Evolutionary conservation across 2,797 vertebrate genomes (phyloP).

Genomic region (Mus spretus): DNA sequence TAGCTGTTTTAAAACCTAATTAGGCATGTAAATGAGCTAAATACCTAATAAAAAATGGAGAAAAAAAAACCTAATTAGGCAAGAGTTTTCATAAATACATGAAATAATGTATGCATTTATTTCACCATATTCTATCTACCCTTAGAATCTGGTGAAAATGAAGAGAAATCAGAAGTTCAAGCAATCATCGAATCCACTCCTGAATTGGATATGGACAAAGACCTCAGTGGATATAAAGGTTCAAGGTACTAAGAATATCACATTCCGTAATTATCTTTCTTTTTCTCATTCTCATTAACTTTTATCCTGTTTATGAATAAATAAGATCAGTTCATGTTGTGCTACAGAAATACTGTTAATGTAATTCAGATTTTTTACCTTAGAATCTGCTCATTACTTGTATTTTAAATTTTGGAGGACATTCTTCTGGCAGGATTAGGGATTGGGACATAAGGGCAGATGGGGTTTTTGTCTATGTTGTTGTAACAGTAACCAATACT

Average conservation of each 20-base stretch:
- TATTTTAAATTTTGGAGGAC: not conserved
- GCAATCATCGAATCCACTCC: conserved; percentile 99
- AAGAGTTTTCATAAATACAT: conserved; percentile 7
- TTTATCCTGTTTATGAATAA: conserved; percentile 10
- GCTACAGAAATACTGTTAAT: conserved; percentile 57
- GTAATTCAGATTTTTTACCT: not conserved
- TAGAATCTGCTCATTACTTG: conserved; percentile 1
- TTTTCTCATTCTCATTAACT: not conserved
- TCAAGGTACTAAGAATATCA: conserved; percentile 91
- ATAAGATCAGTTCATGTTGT: conserved; percentile 20
- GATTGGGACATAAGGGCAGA: not conserved
- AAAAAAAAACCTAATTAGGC: not conserved
- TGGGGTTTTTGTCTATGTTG: not conserved
- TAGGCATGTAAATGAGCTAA: no score
- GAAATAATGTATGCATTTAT: not conserved
- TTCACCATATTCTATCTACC: conserved; percentile 53
- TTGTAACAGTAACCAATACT: not conserved
- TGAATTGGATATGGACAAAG: conserved; percentile 97
- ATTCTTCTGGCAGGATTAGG: not conserved
- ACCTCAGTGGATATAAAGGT: conserved; percentile 93
- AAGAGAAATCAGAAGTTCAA: conserved; percentile 97
- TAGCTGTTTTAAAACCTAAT: not conserved
- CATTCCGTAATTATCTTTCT: not conserved
- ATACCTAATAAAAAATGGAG: no score
- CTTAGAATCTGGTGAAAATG: conserved; percentile 91